Conservation (phyloP, 92 coral and sea anemone species). For the Muricea muricata region DNA sequence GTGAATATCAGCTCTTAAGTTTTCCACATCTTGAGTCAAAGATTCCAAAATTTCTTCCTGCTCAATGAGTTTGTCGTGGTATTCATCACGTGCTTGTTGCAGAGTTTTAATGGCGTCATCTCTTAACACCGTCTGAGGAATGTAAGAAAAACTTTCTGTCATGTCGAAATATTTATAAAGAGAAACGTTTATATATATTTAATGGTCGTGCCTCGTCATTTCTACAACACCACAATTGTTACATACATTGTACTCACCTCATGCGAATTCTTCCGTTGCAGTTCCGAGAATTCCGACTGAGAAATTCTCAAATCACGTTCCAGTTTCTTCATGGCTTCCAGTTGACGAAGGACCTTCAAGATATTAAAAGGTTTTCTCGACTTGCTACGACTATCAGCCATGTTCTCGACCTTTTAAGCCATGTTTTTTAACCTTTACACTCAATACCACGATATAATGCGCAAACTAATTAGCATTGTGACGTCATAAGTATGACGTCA, state of each 20-base stretch:
- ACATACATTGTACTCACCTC: conserved; percentile 77
- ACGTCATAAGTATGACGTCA: neutral
- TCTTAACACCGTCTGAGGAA: conserved; percentile 21
- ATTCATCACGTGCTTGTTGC: conserved; percentile 38
- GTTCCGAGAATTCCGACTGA: conserved; percentile 72
- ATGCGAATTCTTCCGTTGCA: conserved; percentile 74
- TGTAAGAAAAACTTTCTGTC: too few relatives aligned
- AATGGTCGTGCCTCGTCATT: too few relatives aligned
- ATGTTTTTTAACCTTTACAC: neutral
- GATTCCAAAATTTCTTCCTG: conserved; percentile 27
- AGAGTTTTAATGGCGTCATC: conserved; percentile 39
- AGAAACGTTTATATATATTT: too few relatives aligned
- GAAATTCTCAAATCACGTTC: conserved; percentile 85
- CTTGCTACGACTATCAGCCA: neutral
- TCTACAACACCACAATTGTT: neutral
- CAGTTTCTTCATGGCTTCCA: conserved; percentile 86
- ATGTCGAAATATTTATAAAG: too few relatives aligned
- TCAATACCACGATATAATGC: too few relatives aligned
- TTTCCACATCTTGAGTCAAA: conserved; percentile 24
- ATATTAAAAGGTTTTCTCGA: neutral
- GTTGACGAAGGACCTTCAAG: conserved; percentile 84
- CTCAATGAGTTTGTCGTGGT: conserved; percentile 24
- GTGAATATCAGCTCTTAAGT: conserved; percentile 21
- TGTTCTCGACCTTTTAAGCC: neutral
- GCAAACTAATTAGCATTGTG: neutral